Conservation (phyloP, 1,140 invertebrate species). For the Drosophila nasuta region DNA sequence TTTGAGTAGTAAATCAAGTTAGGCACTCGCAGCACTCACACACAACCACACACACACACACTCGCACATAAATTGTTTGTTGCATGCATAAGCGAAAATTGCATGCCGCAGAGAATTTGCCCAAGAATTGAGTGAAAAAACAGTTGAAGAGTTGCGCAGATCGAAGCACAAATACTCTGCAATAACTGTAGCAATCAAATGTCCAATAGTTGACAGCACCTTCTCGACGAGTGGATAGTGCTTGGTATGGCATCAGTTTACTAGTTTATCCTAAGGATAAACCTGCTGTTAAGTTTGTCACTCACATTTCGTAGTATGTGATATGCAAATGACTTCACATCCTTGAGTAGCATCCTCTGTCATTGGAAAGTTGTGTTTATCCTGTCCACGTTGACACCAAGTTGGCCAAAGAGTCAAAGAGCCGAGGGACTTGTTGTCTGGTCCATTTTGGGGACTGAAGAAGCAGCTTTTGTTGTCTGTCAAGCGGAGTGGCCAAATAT, state of each 20-base stretch:
- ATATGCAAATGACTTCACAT: not conserved
- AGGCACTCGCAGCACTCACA: slow-evolving; percentile 60
- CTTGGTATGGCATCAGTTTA: too few relatives aligned
- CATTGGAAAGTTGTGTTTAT: slow-evolving; percentile 27
- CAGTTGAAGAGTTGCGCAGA: not conserved
- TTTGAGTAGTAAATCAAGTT: slow-evolving; percentile 84
- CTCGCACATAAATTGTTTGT: slow-evolving; percentile 34
- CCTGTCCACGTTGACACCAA: slow-evolving; percentile 45
- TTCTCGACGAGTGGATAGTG: not conserved
- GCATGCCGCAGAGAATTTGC: slow-evolving; percentile 69
- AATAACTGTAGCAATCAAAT: not conserved
- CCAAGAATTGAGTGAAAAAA: slow-evolving; percentile 26
- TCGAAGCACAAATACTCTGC: not conserved
- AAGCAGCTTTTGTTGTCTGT: slow-evolving; percentile 75
- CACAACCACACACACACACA: slow-evolving; percentile 26
- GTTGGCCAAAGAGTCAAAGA: slow-evolving; percentile 21
- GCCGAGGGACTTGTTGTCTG: slow-evolving; percentile 27
- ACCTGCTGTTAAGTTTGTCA: not conserved
- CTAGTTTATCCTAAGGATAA: not conserved
- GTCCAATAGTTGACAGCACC: not conserved
- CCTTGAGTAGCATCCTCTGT: slow-evolving; percentile 5
- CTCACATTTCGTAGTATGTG: not conserved
- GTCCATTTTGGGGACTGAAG: slow-evolving; percentile 33
- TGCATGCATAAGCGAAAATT: slow-evolving; percentile 74
- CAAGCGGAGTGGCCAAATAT: slow-evolving; percentile 80